Conservation (phyloP, 2,797 vertebrate genomes). For the Anguilla pacifica region DNA sequence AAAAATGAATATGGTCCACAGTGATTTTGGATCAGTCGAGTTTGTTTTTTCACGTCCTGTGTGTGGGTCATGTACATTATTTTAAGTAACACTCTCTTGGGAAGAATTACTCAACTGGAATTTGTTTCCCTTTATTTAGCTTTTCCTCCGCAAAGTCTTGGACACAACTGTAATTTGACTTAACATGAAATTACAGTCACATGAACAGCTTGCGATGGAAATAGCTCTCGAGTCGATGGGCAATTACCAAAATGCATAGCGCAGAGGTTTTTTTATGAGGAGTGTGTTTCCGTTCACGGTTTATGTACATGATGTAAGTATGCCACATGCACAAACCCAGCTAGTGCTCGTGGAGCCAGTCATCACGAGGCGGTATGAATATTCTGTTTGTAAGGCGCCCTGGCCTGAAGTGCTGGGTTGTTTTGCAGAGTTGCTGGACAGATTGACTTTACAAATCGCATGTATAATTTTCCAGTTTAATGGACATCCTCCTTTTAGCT, state of each 20-base stretch:
- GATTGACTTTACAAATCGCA: not conserved
- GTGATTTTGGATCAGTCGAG: not conserved
- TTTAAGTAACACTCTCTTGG: not conserved
- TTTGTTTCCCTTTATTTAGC: not conserved
- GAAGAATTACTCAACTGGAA: not conserved
- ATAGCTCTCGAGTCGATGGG: not conserved
- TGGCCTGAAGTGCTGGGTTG: not conserved
- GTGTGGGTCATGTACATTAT: not conserved
- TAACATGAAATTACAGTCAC: not conserved
- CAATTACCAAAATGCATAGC: not conserved
- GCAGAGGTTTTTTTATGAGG: not conserved
- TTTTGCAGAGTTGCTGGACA: no score
- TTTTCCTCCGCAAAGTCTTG: not conserved
- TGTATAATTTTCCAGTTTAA: not conserved
- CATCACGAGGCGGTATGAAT: not conserved
- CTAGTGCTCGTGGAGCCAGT: not conserved
- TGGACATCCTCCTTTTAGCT: not conserved
- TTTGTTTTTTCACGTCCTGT: not conserved
- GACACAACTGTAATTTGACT: not conserved
- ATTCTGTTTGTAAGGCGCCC: not conserved
- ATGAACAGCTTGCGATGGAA: not conserved
- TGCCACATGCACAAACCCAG: not conserved
- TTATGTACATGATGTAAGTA: not conserved
- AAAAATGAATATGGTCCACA: no score
- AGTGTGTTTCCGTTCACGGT: not conserved